These are phyloP conservation scores for Limanda limanda DNA, from an alignment of 2,113 vertebrate species.

Conservation along the genomic window DNA sequence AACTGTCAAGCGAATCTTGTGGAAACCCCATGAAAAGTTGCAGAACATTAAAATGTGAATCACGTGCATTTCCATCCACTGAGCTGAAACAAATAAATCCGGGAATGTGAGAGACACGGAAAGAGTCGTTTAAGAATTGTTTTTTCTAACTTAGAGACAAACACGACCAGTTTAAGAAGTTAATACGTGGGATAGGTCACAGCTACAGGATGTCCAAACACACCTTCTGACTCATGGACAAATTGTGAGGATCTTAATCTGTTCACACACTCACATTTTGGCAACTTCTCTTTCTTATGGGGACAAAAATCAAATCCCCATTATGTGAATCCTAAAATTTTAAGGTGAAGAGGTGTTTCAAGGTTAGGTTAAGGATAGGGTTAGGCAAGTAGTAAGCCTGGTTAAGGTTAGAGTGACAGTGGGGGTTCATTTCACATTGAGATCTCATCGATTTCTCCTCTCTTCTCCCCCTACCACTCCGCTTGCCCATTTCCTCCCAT, in stretches of 20 bases:
- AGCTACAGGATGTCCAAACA: too few relatives aligned
- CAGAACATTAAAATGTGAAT: constrained; percentile 20
- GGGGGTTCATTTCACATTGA: constrained; percentile 40
- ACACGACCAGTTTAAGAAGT: too few relatives aligned
- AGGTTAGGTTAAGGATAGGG: not conserved
- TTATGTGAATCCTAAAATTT: too few relatives aligned
- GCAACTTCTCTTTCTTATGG: too few relatives aligned
- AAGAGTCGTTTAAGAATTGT: constrained; percentile 21
- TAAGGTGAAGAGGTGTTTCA: not conserved
- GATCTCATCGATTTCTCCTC: constrained; percentile 17
- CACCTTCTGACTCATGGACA: too few relatives aligned
- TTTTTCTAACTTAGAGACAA: constrained; percentile 5
- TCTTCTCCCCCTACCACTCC: not conserved
- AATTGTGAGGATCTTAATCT: too few relatives aligned
- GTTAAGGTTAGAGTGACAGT: constrained; percentile 15
- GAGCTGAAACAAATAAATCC: constrained; percentile 26
- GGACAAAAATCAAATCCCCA: too few relatives aligned
- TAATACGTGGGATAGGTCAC: too few relatives aligned
- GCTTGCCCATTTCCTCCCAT: constrained; percentile 60
- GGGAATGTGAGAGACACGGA: constrained; percentile 8
- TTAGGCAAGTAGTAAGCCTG: too few relatives aligned
- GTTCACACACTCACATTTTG: too few relatives aligned
- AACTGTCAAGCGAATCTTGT: constrained; percentile 13
- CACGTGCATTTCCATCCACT: constrained; percentile 24
- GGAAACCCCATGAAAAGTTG: constrained; percentile 14